These are phyloP conservation scores for Sycon ciliatum DNA, from an alignment of 37 sponge, comb jelly and placozoan species.

Conservation along the genomic window DNA sequence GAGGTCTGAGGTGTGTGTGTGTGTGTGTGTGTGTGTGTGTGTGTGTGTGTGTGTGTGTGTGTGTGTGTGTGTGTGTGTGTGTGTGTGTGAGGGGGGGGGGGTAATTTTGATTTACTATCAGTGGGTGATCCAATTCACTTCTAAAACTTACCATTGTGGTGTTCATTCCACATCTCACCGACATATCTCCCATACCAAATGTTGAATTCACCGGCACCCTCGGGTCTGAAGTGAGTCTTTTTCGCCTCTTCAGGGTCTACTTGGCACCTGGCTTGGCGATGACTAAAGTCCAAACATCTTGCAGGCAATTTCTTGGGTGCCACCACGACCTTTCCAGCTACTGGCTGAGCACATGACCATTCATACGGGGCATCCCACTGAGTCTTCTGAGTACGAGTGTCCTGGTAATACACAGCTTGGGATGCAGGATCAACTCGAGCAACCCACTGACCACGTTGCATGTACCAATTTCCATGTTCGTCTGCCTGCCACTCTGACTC, in stretches of 20 bases:
- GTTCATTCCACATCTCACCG: slow-evolving; percentile 18
- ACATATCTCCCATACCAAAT: slow-evolving; percentile 21
- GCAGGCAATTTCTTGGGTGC: no score
- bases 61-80: no score
- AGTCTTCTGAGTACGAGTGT: not conserved
- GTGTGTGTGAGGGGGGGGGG: no score
- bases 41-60: no score
- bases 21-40: no score
- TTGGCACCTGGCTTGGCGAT: slow-evolving; percentile 13
- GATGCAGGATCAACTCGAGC: not conserved
- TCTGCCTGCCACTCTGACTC: not conserved
- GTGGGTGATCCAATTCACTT: no score
- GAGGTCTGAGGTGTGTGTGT: no score
- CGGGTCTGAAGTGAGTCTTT: slow-evolving; percentile 10
- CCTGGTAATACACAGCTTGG: not conserved
- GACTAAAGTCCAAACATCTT: no score
- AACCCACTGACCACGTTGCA: not conserved
- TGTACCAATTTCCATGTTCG: not conserved
- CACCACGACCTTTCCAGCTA: not conserved
- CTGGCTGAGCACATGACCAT: not conserved
- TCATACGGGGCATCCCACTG: not conserved
- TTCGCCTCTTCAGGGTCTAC: not conserved
- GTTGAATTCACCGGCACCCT: slow-evolving; percentile 18
- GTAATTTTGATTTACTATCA: no score
- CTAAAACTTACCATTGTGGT: not conserved